Percentiles rank a stretch among this genome's conserved stretches.
Conservation (phyloP, 1,140 invertebrate species). For the Radopholus similis region DNA sequence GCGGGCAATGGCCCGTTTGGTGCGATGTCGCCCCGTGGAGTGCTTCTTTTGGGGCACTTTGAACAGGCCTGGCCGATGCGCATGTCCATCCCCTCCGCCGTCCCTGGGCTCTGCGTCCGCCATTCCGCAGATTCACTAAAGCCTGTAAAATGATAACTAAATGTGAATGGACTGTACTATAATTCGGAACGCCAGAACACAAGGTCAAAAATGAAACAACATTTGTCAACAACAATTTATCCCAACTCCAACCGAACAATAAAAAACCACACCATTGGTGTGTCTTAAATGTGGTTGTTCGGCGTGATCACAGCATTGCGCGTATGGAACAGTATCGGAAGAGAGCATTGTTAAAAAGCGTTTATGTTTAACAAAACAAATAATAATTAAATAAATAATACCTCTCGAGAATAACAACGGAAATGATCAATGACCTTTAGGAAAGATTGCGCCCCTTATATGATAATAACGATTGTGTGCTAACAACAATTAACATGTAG, state of each 20-base stretch:
- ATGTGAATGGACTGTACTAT: background rate
- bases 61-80: constrained; percentile 39
- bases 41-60: constrained; percentile 39
- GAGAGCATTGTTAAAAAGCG: too few species aligned
- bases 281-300: too few species aligned
- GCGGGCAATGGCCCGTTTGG: constrained; percentile 25
- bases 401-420: background rate
- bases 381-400: background rate
- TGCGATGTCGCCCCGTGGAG: constrained; percentile 42
- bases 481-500: too few species aligned
- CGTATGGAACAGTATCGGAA: too few species aligned
- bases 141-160: background rate
- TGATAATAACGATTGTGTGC: too few species aligned
- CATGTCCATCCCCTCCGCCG: background rate
- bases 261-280: too few species aligned
- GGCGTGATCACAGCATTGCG: too few species aligned
- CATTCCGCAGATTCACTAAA: background rate
- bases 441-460: too few species aligned
- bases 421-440: too few species aligned
- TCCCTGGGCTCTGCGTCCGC: background rate
- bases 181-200: background rate
- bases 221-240: constrained; percentile 6
- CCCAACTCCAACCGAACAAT: background rate
- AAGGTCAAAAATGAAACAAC: too few species aligned
- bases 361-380: background rate